phyloP scores from a whole-genome alignment of 2,113 vertebrate genomes.

The Passer montanus region DNA sequence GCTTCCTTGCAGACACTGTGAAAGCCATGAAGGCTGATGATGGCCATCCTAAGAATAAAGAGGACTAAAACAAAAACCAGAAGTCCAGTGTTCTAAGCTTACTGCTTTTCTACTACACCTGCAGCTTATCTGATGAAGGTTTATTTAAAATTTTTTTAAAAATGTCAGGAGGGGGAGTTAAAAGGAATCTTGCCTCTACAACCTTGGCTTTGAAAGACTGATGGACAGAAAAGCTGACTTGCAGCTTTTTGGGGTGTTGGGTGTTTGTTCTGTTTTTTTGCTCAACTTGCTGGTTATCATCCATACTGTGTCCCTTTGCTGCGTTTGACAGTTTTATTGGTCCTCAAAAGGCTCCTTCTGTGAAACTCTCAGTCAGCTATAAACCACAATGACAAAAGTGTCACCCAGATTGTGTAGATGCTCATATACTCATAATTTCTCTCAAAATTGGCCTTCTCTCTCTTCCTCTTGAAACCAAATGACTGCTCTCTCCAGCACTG shows the following conservation, averaged over 20 bases:
- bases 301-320: not conserved
- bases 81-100: not conserved
- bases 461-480: not conserved
- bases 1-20: not conserved
- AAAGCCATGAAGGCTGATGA: not conserved
- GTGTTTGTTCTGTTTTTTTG: not conserved
- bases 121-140: not conserved
- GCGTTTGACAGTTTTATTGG: not conserved
- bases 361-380: not conserved
- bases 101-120: not conserved
- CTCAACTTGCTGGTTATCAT: not conserved
- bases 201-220: not conserved
- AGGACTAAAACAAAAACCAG: not conserved
- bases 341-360: not conserved
- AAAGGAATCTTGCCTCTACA: not conserved
- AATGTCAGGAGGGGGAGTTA: not conserved
- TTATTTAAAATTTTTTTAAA: too few species aligned
- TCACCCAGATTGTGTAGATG: not conserved
- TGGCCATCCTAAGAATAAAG: not conserved
- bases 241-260: not conserved
- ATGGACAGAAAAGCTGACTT: not conserved
- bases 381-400: not conserved
- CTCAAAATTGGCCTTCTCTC: not conserved
- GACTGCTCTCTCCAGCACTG: not conserved
- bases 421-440: not conserved